Evolutionary conservation across 1,140 invertebrate genomes (phyloP).

Genomic region (Trachymyrmex cornetzi): DNA sequence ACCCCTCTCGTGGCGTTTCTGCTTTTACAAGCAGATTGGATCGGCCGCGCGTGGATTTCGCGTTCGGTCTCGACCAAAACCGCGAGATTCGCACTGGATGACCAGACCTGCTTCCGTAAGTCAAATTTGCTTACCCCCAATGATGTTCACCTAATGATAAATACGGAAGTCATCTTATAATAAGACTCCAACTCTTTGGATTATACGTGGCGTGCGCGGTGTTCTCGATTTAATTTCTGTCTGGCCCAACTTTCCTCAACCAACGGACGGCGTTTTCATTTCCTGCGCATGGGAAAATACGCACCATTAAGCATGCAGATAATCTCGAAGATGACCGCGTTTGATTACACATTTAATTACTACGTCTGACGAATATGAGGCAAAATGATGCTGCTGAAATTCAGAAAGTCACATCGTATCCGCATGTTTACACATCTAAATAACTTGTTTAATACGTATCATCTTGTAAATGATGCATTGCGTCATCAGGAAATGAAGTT

Average conservation of each 20-base stretch:
- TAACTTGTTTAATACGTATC: slow-evolving; percentile 24
- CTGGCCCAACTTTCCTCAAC: slow-evolving; percentile 4
- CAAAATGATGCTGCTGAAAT: slow-evolving; percentile 26
- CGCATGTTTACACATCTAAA: background rate
- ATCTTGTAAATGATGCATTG: background rate
- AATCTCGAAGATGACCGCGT: slow-evolving; percentile 41
- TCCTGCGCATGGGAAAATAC: slow-evolving; percentile 25
- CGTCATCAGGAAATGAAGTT: slow-evolving; percentile 1
- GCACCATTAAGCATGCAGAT: slow-evolving; percentile 16
- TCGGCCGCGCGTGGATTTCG: slow-evolving; percentile 66
- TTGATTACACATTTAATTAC: slow-evolving; percentile 51
- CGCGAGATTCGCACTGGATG: slow-evolving; percentile 57
- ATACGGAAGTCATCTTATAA: slow-evolving; percentile 19
- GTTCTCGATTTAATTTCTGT: slow-evolving; percentile 27
- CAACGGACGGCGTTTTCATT: slow-evolving; percentile 34
- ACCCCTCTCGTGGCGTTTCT: slow-evolving; percentile 63
- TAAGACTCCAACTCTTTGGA: background rate
- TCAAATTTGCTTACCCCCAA: slow-evolving; percentile 32
- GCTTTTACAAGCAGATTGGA: slow-evolving; percentile 77
- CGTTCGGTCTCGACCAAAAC: slow-evolving; percentile 13
- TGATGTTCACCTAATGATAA: slow-evolving; percentile 40
- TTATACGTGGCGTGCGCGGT: slow-evolving; percentile 2
- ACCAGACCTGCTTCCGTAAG: slow-evolving; percentile 49
- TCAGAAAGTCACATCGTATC: background rate
- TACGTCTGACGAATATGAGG: slow-evolving; percentile 30